Conservation (phyloP, 2,888 invertebrate genomes). For the Acanthosepion pharaonis region DNA sequence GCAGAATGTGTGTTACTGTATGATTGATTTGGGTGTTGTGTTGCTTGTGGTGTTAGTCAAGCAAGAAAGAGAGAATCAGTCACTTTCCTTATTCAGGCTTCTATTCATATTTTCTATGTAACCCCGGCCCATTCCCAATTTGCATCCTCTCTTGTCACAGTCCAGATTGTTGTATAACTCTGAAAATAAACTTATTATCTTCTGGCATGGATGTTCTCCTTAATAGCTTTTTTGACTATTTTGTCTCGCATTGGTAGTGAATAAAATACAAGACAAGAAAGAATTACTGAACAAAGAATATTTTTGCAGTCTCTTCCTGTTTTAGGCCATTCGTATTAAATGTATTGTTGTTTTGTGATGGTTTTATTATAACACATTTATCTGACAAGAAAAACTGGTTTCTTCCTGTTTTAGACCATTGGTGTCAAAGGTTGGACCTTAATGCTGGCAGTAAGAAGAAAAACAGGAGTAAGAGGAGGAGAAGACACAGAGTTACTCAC, state of each 20-base stretch:
- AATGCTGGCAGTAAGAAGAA: too few species aligned
- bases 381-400: background rate
- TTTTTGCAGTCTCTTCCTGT: background rate
- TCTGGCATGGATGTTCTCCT: background rate
- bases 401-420: background rate
- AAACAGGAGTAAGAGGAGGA: too few species aligned
- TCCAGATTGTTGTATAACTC: conserved; percentile 33
- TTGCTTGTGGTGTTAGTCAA: background rate
- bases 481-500: too few species aligned
- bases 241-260: background rate
- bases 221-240: background rate
- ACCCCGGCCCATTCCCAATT: background rate
- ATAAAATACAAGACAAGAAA: background rate
- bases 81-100: background rate
- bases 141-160: background rate
- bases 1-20: background rate
- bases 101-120: background rate
- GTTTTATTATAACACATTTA: background rate
- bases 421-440: background rate
- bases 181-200: conserved; percentile 9
- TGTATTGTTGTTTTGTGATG: background rate
- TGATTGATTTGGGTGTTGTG: background rate
- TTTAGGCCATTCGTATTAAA: background rate
- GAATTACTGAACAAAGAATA: background rate
- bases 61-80: background rate